Conservation (phyloP, 2,797 vertebrate species). For the Spinus pinus region DNA sequence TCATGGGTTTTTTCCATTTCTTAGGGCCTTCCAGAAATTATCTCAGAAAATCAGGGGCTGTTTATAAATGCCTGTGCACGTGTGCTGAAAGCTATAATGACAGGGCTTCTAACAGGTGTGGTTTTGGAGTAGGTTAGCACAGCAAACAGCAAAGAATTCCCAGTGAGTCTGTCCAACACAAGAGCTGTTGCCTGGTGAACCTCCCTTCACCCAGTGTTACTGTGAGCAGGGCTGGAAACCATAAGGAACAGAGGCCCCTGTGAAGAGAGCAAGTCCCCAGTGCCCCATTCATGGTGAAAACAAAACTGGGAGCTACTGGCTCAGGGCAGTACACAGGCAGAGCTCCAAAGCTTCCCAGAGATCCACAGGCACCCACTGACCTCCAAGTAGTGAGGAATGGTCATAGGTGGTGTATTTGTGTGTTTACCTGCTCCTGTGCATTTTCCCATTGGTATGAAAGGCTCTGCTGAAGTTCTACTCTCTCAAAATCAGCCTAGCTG, state of each 20-base stretch:
- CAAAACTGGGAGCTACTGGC: background rate
- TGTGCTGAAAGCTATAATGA: background rate
- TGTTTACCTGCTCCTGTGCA: background rate
- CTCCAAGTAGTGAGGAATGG: background rate
- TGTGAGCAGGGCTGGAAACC: background rate
- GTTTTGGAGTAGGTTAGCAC: background rate
- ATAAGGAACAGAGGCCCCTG: background rate
- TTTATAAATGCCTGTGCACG: accelerated
- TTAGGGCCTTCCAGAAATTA: background rate
- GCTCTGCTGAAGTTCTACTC: background rate
- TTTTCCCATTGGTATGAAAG: background rate
- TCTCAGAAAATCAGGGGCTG: background rate
- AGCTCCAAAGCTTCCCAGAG: background rate
- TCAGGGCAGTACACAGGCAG: accelerated
- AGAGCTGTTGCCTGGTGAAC: background rate
- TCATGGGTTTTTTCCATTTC: background rate
- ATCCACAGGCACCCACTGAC: accelerated
- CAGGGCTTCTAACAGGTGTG: background rate
- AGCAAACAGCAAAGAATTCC: background rate
- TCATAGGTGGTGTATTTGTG: background rate
- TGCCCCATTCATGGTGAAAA: background rate
- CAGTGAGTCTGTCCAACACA: background rate
- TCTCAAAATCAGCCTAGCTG: background rate
- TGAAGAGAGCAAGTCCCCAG: accelerated
- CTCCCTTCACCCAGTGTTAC: accelerated